Percentiles rank a stretch among this genome's conserved stretches.
Evolutionary conservation across 2,797 vertebrate species (phyloP).

Genomic region (Holocentrus rufus): DNA sequence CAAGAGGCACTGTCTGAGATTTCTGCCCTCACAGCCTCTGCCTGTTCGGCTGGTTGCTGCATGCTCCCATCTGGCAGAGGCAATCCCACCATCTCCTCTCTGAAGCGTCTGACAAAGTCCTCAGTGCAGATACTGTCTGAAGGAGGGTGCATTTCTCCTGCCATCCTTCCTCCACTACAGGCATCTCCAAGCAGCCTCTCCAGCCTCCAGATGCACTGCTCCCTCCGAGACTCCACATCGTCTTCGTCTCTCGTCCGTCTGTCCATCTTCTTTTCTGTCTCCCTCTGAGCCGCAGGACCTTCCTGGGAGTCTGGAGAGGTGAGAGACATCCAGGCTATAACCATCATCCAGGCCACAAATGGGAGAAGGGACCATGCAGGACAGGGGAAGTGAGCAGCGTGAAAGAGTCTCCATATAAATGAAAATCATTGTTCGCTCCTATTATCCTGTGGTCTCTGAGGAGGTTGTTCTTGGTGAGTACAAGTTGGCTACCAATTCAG

Average conservation of each 20-base stretch:
- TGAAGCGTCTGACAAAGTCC: conserved; percentile 81
- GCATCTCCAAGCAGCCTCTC: conserved; percentile 71
- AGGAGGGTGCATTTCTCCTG: conserved; percentile 54
- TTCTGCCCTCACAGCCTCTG: conserved; percentile 19
- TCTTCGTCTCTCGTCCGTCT: conserved; percentile 29
- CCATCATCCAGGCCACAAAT: not conserved
- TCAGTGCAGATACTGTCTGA: conserved; percentile 84
- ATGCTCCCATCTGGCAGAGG: conserved; percentile 22
- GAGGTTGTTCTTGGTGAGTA: not conserved
- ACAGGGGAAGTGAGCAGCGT: not conserved
- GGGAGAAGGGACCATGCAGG: not conserved
- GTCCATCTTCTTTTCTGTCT: conserved; percentile 24
- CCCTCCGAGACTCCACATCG: conserved; percentile 58
- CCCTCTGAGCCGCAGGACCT: conserved; percentile 11
- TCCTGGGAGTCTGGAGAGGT: not conserved
- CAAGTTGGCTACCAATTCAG: not conserved
- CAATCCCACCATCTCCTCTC: conserved; percentile 78
- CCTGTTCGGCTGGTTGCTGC: conserved; percentile 23
- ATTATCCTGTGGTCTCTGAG: conserved; percentile 1
- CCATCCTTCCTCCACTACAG: conserved; percentile 32
- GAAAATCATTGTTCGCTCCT: no score
- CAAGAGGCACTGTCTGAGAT: conserved; percentile 21
- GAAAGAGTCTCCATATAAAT: no score
- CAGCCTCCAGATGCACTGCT: conserved; percentile 79
- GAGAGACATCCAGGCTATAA: conserved; percentile 4